Percentiles rank a stretch among this genome's conserved stretches.
These are phyloP conservation scores for Nysson spinosus DNA, from an alignment of 2,888 invertebrate genomes.

Conservation along the genomic window DNA sequence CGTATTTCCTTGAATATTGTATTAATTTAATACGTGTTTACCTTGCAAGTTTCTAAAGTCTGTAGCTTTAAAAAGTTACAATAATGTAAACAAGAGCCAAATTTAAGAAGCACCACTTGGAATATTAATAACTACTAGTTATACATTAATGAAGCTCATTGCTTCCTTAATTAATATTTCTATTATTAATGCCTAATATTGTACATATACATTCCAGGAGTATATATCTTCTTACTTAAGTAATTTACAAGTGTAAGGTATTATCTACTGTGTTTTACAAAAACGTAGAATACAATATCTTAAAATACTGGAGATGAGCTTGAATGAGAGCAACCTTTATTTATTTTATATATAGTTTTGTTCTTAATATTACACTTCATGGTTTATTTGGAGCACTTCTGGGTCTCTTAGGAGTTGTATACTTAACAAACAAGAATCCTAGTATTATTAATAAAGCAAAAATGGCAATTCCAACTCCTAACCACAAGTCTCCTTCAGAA, in stretches of 20 bases:
- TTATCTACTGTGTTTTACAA: background rate
- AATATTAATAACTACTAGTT: background rate
- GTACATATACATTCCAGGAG: slow-evolving; percentile 25
- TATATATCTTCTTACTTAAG: too few species aligned
- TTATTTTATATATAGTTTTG: background rate
- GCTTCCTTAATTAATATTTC: background rate
- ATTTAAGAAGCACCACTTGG: slow-evolving; percentile 16
- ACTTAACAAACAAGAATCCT: slow-evolving; percentile 79
- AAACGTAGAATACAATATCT: background rate
- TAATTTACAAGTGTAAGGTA: too few species aligned
- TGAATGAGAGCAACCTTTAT: background rate
- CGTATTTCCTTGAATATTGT: slow-evolving; percentile 14
- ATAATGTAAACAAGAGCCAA: slow-evolving; percentile 49
- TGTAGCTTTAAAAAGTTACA: slow-evolving; percentile 63
- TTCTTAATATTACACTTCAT: slow-evolving; percentile 65
- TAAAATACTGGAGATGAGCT: background rate
- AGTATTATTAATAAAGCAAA: slow-evolving; percentile 82
- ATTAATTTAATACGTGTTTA: slow-evolving; percentile 44
- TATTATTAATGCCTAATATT: slow-evolving; percentile 9
- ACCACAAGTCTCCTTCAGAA: slow-evolving; percentile 78
- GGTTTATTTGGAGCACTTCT: slow-evolving; percentile 82
- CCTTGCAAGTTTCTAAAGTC: slow-evolving; percentile 61
- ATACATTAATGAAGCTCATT: slow-evolving; percentile 3
- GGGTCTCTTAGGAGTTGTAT: slow-evolving; percentile 79
- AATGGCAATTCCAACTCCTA: slow-evolving; percentile 80